Evolutionary conservation across 2,888 invertebrate species (phyloP).

Genomic region (Unio pictorum): DNA sequence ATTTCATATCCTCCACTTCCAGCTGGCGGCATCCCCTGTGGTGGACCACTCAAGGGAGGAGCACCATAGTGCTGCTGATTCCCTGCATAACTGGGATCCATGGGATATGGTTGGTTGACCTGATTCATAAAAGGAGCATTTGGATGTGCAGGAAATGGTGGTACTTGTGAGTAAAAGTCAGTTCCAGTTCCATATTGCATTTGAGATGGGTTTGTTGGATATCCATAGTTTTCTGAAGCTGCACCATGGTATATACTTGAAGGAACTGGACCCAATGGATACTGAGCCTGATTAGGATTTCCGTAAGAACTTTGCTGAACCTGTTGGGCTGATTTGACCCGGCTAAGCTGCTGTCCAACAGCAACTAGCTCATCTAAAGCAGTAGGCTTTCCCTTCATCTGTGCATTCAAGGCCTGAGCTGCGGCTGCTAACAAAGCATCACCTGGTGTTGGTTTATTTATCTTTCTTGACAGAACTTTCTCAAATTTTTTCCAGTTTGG

Average conservation of each 20-base stretch:
- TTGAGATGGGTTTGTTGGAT: no score
- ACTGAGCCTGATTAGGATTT: no score
- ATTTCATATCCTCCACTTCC: slow-evolving; percentile 1
- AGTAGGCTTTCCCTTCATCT: slow-evolving; percentile 11
- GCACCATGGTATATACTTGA: no score
- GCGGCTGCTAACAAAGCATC: slow-evolving; percentile 6
- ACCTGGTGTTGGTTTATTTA: slow-evolving; percentile 13
- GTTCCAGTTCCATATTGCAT: not conserved
- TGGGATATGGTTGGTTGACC: slow-evolving; percentile 12
- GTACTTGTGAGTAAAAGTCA: slow-evolving; percentile 10
- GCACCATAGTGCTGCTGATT: no score
- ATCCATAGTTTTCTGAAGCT: no score
- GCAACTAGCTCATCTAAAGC: slow-evolving; percentile 2
- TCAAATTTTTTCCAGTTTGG: slow-evolving; percentile 37
- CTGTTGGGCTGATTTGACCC: slow-evolving; percentile 10
- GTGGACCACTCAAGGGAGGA: no score
- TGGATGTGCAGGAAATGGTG: slow-evolving; percentile 4
- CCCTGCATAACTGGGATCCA: slow-evolving; percentile 19
- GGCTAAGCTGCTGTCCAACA: slow-evolving; percentile 10
- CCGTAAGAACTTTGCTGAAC: slow-evolving; percentile 5
- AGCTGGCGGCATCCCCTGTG: no score
- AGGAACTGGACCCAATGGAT: no score
- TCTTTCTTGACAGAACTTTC: slow-evolving; percentile 34
- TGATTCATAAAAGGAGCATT: not conserved
- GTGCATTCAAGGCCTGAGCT: slow-evolving; percentile 9